These are phyloP conservation scores for Crotalus helleri DNA, from an alignment of 2,113 vertebrate genomes.

Conservation along the genomic window DNA sequence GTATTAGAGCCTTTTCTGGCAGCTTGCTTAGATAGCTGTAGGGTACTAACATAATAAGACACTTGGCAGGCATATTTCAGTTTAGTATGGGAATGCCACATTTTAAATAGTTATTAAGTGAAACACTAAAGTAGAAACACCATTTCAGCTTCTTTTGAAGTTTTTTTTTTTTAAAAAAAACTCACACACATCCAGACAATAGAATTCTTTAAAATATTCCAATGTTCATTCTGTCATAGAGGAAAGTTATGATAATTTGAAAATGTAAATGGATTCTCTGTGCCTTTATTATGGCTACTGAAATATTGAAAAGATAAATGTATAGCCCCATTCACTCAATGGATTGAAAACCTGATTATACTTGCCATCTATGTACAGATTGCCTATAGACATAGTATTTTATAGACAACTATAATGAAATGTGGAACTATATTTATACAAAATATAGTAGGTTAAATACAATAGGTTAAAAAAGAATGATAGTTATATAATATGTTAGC, in stretches of 20 bases:
- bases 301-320: too few species aligned
- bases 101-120: not conserved
- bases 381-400: too few species aligned
- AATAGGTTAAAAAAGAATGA: too few species aligned
- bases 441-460: too few species aligned
- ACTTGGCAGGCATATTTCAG: conserved; percentile 27
- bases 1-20: conserved; percentile 63
- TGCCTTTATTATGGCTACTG: too few species aligned
- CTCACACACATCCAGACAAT: not conserved
- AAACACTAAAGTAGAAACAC: conserved; percentile 17
- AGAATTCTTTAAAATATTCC: conserved; percentile 9
- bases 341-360: too few species aligned
- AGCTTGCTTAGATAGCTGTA: conserved; percentile 54
- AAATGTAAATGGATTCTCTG: too few species aligned
- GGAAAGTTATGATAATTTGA: not conserved
- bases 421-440: too few species aligned
- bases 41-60: conserved; percentile 48
- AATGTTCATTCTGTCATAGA: conserved; percentile 25
- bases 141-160: conserved; percentile 22
- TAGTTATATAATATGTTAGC: too few species aligned
- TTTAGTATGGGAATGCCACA: conserved; percentile 59
- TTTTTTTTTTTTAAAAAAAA: not conserved
- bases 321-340: too few species aligned
- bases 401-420: too few species aligned
- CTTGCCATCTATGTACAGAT: too few species aligned